Evolutionary conservation across 2,888 invertebrate genomes (phyloP), one percentile per base, ranked within the genome.

Genomic region (Cheilosia vernalis): DNA sequence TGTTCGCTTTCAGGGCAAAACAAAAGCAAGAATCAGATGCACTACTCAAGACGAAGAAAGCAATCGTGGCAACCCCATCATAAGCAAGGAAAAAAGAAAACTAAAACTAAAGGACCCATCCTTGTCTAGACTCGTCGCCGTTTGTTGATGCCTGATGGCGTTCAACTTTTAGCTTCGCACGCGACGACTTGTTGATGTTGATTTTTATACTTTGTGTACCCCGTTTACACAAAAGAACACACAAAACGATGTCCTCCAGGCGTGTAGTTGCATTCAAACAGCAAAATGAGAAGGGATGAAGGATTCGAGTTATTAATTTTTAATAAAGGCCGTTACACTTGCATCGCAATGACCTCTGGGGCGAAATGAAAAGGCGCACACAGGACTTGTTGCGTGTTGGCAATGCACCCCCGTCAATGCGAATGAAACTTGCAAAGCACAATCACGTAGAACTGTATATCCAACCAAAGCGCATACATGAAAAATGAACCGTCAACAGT

Each of bases 241-340:
- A 63, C 58, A 70, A 76, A 84, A 70, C 53, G 67, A 74, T 74
- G 51, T 53, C 80, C 84, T 64, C 5, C 9, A 40, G 84, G 63
- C 37, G 10, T 73, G 58, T 60, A 72, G 79, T 73, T 74, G 30
- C 47, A 77, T 69, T 63, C 67, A 53, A 51, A 47, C 27, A 30
- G 21, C 13, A 7, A 61, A 72, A 58, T 51, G 58, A 42, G 51
- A 4, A 47, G 19, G 70, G 42, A 56, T 42, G 64, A 79, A 42
- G 51, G 73, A 84, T 30, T 60, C 24, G 74, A 70, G 63, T 74
- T 84, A 84, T 84, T 80, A 69, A 84, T 84, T 84, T 70, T 80
- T 80, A 74, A 84, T 84, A 84, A 84, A 80, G 84, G 84, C 63
- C 84, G 69, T 80, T 84, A 84, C 84, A 70, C 80, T 80, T 80